phyloP scores from a whole-genome alignment of 2,113 vertebrate genomes.

The Psilopogon haemacephalus region DNA sequence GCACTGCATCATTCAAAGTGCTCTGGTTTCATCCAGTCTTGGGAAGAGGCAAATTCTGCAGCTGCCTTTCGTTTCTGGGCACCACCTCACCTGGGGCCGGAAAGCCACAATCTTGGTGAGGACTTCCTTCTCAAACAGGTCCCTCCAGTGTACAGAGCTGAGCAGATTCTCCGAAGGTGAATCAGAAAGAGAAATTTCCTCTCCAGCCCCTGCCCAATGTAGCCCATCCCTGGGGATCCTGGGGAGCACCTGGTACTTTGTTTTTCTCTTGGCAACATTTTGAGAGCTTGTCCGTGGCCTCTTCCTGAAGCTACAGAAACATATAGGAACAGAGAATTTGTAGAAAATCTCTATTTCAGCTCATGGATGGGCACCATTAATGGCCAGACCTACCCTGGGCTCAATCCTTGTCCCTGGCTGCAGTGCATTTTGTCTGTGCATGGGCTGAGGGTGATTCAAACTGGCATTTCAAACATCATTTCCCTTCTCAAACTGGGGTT shows the following conservation, averaged over 20 bases:
- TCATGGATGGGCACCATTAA: accelerated
- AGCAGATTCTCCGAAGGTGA: not conserved
- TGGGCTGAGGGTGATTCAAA: not conserved
- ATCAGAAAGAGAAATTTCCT: not conserved
- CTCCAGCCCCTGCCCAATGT: not conserved
- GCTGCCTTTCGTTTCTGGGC: conserved; percentile 26
- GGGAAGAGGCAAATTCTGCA: conserved; percentile 23
- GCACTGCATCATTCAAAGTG: not conserved
- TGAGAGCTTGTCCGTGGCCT: not conserved
- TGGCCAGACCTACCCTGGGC: not conserved
- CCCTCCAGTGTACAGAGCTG: not conserved
- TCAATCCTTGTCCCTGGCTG: not conserved
- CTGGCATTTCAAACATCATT: not conserved
- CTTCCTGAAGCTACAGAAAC: not conserved
- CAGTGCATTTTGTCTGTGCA: not conserved
- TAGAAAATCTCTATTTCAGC: not conserved
- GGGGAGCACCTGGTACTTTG: not conserved
- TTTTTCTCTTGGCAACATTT: not conserved
- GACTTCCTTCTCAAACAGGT: not conserved
- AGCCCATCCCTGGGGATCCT: not conserved
- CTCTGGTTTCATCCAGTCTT: not conserved
- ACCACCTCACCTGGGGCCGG: not conserved
- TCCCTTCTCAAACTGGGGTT: not conserved
- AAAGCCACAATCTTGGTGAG: accelerated
- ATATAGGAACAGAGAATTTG: accelerated